These are phyloP conservation scores for Sinohyriopsis cumingii DNA, from an alignment of 2,888 invertebrate genomes.

Conservation along the genomic window DNA sequence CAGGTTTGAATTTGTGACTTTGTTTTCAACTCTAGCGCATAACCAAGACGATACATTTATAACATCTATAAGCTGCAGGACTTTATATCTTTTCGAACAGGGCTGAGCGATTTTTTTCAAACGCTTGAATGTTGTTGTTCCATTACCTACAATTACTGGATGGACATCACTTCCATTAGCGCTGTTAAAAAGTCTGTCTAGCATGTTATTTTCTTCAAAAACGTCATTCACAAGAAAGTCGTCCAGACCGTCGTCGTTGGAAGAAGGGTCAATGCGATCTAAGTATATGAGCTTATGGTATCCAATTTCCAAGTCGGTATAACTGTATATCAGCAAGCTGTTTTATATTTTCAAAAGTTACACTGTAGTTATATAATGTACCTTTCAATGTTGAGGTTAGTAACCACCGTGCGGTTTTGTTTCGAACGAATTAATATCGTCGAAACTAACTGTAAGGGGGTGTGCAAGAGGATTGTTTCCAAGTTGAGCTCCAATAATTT, in stretches of 20 bases:
- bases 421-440: slow-evolving; percentile 39
- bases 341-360: slow-evolving; percentile 53
- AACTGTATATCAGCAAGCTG: slow-evolving; percentile 50
- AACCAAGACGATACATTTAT: slow-evolving; percentile 12
- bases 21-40: slow-evolving; percentile 26
- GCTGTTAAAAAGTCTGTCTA: slow-evolving; percentile 39
- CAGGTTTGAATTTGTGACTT: slow-evolving; percentile 12
- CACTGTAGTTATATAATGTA: slow-evolving; percentile 49
- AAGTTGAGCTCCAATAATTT: slow-evolving; percentile 45
- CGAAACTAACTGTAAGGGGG: slow-evolving; percentile 46
- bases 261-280: slow-evolving; percentile 27
- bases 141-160: slow-evolving; percentile 12
- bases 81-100: slow-evolving; percentile 11
- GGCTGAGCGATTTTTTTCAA: not conserved
- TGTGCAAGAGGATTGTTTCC: slow-evolving; percentile 31
- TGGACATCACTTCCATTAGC: slow-evolving; percentile 21
- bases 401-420: slow-evolving; percentile 45
- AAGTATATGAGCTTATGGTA: slow-evolving; percentile 45
- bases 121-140: slow-evolving; percentile 1
- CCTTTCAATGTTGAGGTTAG: slow-evolving; percentile 48
- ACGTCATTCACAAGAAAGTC: slow-evolving; percentile 49
- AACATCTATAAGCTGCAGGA: slow-evolving; percentile 10
- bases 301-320: slow-evolving; percentile 37
- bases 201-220: slow-evolving; percentile 29
- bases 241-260: slow-evolving; percentile 30